Conservation (phyloP, 2,113 vertebrate species). For the Chinchilla lanigera region DNA sequence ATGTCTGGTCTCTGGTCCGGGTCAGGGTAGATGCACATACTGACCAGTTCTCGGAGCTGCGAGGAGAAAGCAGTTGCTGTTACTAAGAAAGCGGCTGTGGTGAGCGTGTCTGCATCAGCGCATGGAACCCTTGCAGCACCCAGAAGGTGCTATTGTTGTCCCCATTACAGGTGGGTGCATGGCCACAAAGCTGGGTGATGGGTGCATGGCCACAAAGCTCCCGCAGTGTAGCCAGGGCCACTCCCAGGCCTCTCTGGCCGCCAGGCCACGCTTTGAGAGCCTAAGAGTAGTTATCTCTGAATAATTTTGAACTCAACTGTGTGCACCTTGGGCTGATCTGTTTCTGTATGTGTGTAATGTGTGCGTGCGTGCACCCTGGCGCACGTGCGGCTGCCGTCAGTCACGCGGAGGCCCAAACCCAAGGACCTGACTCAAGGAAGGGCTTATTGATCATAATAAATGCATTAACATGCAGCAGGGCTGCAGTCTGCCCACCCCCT, state of each 20-base stretch:
- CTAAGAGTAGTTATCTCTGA: not conserved
- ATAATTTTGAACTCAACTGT: not conserved
- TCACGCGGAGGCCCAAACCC: constrained; percentile 61
- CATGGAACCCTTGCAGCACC: not conserved
- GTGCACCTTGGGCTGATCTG: not conserved
- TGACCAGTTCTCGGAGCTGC: constrained; percentile 92
- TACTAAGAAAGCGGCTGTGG: not conserved
- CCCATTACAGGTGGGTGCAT: not conserved
- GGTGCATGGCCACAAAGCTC: not conserved
- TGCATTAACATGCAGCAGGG: constrained; percentile 84
- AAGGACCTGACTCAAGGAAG: constrained; percentile 66
- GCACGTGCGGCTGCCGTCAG: constrained; percentile 7
- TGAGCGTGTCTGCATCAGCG: not conserved
- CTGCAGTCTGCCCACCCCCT: constrained; percentile 83
- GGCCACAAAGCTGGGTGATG: too few relatives aligned
- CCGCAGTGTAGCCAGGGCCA: not conserved
- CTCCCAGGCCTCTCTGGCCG: not conserved
- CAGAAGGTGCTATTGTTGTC: not conserved
- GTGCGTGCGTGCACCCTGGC: not conserved
- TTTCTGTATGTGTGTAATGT: not conserved
- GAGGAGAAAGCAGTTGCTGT: not conserved
- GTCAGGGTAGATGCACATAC: constrained; percentile 92
- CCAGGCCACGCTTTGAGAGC: not conserved
- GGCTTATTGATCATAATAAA: constrained; percentile 85
- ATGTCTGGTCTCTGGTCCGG: constrained; percentile 91